A percentile compares a stretch with the other conserved stretches of the same genome.
These are phyloP conservation scores for Zosterops hypoxanthus DNA, from an alignment of 2,113 vertebrate species.

Conservation along the genomic window DNA sequence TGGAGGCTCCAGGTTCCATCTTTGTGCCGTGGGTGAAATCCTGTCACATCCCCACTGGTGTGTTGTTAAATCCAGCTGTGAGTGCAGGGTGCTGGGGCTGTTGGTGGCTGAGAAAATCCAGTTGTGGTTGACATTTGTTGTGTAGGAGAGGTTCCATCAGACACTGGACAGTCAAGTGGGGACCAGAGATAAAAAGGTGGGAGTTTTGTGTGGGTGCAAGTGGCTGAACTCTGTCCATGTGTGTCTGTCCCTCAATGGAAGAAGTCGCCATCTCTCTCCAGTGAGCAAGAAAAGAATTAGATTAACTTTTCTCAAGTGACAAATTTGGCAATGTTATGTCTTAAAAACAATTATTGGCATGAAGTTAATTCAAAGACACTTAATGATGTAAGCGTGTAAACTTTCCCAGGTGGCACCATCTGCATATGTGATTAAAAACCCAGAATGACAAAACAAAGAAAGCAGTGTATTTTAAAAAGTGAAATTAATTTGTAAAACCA, in stretches of 20 bases:
- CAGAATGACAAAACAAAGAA: not conserved
- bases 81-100: not conserved
- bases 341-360: not conserved
- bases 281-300: not conserved
- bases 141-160: not conserved
- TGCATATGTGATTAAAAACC: not conserved
- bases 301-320: not conserved
- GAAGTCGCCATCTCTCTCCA: not conserved
- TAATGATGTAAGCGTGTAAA: not conserved
- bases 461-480: not conserved
- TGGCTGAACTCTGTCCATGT: not conserved
- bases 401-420: not conserved
- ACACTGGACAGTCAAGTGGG: not conserved
- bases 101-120: not conserved
- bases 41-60: not conserved
- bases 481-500: not conserved
- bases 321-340: not conserved
- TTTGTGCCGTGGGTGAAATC: not conserved
- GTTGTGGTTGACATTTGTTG: not conserved
- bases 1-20: not conserved
- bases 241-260: not conserved
- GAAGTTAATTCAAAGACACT: not conserved
- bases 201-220: not conserved
- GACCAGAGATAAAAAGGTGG: not conserved
- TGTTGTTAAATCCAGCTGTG: not conserved